A percentile compares a stretch with the other conserved stretches of the same genome.
Evolutionary conservation across 2,113 vertebrate species (phyloP).

Genomic region (Phalacrocorax carbo): DNA sequence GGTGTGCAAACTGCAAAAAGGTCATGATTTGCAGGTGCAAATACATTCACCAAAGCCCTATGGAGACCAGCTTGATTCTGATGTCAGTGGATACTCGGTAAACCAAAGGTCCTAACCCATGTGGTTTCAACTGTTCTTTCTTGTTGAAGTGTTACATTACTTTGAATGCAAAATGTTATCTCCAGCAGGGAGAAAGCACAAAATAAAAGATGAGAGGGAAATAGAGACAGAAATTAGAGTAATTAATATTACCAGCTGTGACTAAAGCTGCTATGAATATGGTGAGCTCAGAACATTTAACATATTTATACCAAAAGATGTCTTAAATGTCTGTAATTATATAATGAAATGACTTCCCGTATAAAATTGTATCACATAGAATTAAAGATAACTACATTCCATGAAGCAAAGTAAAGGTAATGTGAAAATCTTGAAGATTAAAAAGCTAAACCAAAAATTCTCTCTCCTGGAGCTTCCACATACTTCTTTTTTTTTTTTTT

Average conservation of each 20-base stretch:
- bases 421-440: neutral
- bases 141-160: neutral
- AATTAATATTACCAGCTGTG: constrained; percentile 15
- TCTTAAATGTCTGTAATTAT: constrained; percentile 9
- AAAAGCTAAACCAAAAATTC: neutral
- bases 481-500: neutral
- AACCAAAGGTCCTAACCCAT: neutral
- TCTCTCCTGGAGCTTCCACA: neutral
- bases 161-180: neutral
- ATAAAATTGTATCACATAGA: neutral
- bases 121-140: neutral
- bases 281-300: neutral
- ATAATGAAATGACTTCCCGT: neutral
- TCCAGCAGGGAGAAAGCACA: neutral
- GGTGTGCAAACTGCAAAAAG: neutral
- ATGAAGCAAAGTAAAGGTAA: neutral
- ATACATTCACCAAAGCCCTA: neutral
- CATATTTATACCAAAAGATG: neutral
- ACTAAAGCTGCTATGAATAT: neutral
- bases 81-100: neutral
- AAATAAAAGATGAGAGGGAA: neutral
- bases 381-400: neutral
- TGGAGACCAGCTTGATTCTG: neutral
- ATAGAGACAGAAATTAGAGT: neutral
- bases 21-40: constrained; percentile 5